Evolutionary conservation across 2,113 vertebrate genomes (phyloP), one percentile per base, ranked within the genome.

Genomic region (Nothoprocta pentlandii): DNA sequence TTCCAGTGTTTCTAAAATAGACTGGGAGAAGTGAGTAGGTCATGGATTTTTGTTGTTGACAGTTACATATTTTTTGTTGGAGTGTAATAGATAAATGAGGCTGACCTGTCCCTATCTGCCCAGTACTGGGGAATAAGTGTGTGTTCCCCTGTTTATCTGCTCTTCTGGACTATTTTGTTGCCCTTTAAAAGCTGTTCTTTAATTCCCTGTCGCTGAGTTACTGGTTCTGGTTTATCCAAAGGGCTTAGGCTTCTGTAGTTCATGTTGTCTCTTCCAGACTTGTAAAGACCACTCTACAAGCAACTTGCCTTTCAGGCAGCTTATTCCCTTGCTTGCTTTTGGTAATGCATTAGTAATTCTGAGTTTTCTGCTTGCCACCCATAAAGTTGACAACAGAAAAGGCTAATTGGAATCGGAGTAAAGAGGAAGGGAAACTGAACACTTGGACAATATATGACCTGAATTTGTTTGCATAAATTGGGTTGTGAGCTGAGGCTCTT

Each of bases 361-460:
- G 23, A 63, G 23, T 64, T 64, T 53, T 84, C 51, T 12, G 1
- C 92, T 84, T 87, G 83, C 53, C 58, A 36, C 47, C 56, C 30
- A 5, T 80, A 67, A 78, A 5, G 1, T 64, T 93, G 92, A 81
- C 80, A 95, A 21, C 34, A 79, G 86, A 87, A 91, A 90, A 90
- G 86, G 80, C 87, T 93, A 79, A 84, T 94, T 90, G 74, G 84
- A 80, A 28, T 88, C 64, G 66, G 74, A 75, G 62, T 39, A 61
- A 47, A 63, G 76, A 88, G 42, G 66, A 90, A 88, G 21, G 22
- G 74, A 79, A 81, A 46, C 41, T n/a, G 80, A 59, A 39, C 74
- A 63, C 64, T 83, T 6, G 21, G 67, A 51, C 61, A 88, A 70
- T 59, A 56, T 84, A 68, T 63, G 16, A 76, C 85, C 73, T 70